phyloP scores from a whole-genome alignment of 2,888 invertebrate species.

The Apantesis nais region DNA sequence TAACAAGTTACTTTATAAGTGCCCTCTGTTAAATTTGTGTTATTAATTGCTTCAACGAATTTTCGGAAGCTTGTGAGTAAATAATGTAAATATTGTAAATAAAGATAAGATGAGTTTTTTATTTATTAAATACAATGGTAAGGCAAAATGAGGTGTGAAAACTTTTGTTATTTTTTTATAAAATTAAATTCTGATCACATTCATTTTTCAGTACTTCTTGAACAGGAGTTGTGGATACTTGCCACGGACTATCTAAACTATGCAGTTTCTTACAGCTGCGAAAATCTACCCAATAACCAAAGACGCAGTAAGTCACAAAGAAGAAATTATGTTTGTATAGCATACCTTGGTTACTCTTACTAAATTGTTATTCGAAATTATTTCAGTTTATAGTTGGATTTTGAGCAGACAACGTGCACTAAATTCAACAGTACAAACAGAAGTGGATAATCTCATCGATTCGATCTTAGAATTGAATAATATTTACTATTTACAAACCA shows the following conservation, averaged over 20 bases:
- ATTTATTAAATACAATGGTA: not conserved
- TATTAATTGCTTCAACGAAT: not conserved
- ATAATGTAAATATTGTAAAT: too few species aligned
- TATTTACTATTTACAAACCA: conserved; percentile 51
- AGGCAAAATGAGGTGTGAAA: not conserved
- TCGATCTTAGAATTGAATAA: conserved; percentile 57
- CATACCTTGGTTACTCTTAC: not conserved
- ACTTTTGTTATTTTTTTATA: too few species aligned
- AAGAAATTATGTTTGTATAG: too few species aligned
- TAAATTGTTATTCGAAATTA: not conserved
- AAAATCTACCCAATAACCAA: conserved; percentile 69
- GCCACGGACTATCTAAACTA: conserved; percentile 88
- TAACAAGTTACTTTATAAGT: too few species aligned
- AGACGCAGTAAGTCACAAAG: conserved; percentile 72
- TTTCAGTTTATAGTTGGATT: conserved; percentile 76
- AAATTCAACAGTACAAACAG: conserved; percentile 36
- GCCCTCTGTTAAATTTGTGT: too few species aligned
- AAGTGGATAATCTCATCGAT: conserved; percentile 56
- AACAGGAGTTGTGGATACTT: conserved; percentile 79
- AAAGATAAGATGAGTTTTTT: too few species aligned
- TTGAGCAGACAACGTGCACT: conserved; percentile 62
- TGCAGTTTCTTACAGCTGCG: conserved; percentile 88
- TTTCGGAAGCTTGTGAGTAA: too few species aligned
- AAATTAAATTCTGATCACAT: not conserved
- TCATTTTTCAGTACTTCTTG: conserved; percentile 48